phyloP scores from a whole-genome alignment of 2,797 vertebrate species.

The Melanogrammus aeglefinus region DNA sequence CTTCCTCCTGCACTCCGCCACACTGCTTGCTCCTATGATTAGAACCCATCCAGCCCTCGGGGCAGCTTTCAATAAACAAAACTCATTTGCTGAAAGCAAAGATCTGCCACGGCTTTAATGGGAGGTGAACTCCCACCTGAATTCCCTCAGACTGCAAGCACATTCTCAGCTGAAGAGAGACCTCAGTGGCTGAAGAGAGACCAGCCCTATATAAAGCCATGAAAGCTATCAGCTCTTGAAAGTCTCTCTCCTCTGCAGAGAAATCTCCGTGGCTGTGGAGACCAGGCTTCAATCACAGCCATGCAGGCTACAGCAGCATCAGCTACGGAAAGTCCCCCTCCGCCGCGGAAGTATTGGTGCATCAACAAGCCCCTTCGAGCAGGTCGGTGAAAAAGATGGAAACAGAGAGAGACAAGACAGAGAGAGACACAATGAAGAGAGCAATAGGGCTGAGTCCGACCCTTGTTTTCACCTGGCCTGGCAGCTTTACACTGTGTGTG shows the following conservation, averaged over 20 bases:
- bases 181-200: too few relatives aligned
- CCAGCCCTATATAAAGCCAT: background rate
- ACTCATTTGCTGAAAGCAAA: constrained; percentile 9
- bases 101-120: background rate
- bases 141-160: background rate
- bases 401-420: background rate
- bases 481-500: constrained; percentile 18
- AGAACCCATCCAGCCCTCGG: background rate
- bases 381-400: background rate
- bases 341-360: background rate
- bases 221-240: background rate
- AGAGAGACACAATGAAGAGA: background rate
- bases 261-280: background rate
- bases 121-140: constrained; percentile 18
- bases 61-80: background rate
- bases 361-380: background rate
- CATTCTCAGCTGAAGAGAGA: background rate
- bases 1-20: background rate
- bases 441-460: background rate
- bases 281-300: background rate
- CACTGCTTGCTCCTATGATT: background rate
- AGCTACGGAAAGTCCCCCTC: background rate
- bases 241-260: background rate
- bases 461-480: constrained; percentile 19
- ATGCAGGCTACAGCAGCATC: background rate